Percentiles rank a stretch among this genome's conserved stretches.
These are phyloP conservation scores for Heteropelma amictum DNA, from an alignment of 2,888 invertebrate genomes.

Conservation along the genomic window DNA sequence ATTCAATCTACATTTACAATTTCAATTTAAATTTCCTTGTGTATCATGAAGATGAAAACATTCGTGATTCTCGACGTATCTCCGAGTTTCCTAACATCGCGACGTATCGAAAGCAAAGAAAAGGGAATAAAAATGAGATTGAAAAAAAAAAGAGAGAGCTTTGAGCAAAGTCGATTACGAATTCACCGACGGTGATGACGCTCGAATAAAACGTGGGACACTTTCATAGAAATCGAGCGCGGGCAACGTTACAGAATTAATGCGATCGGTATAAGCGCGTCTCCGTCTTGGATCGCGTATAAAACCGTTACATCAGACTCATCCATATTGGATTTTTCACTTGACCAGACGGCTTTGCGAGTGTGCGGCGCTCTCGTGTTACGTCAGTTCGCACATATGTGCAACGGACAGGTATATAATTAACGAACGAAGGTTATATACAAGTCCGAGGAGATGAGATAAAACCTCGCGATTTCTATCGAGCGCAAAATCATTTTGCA, in stretches of 20 bases:
- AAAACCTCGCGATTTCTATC: conserved; percentile 21
- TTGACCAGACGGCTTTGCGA: too few species aligned
- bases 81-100: conserved; percentile 20
- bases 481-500: conserved; percentile 35
- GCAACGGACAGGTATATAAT: too few species aligned
- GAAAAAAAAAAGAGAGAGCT: conserved; percentile 17
- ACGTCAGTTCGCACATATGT: too few species aligned
- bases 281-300: neutral
- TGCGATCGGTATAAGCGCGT: neutral
- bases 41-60: neutral
- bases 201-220: conserved; percentile 4
- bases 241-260: too few species aligned
- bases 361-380: too few species aligned
- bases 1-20: too few species aligned
- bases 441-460: neutral
- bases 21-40: neutral
- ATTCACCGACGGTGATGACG: conserved; percentile 39
- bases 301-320: neutral
- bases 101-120: conserved; percentile 5
- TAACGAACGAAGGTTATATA: neutral
- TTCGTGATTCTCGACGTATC: conserved; percentile 7
- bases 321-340: neutral
- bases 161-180: conserved; percentile 23
- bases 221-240: conserved; percentile 9
- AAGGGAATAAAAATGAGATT: too few species aligned